These are phyloP conservation scores for Paracyclopina nana DNA, from an alignment of 1,140 invertebrate genomes.

Conservation along the genomic window DNA sequence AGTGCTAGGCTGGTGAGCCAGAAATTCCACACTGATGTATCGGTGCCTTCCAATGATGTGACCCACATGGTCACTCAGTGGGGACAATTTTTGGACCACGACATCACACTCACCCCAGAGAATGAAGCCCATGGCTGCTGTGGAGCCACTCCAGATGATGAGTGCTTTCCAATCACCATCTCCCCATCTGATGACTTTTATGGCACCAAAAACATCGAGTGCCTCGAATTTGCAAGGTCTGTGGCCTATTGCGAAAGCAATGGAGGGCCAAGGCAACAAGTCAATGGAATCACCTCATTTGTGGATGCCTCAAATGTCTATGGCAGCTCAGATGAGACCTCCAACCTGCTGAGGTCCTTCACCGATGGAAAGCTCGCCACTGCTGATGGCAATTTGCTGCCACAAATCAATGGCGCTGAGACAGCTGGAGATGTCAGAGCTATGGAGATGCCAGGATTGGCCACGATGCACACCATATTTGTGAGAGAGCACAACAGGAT, in stretches of 20 bases:
- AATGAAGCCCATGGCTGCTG: conserved; percentile 8
- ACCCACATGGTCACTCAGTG: conserved; percentile 58
- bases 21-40: background rate
- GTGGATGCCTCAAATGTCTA: conserved; percentile 6
- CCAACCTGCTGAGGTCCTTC: background rate
- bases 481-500: conserved; percentile 33
- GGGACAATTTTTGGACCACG: conserved; percentile 25
- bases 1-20: conserved; percentile 5
- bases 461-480: conserved; percentile 35
- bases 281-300: conserved; percentile 3
- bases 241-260: background rate
- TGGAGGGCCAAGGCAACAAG: background rate
- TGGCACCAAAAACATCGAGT: background rate
- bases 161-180: background rate
- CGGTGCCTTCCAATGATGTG: background rate
- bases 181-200: background rate
- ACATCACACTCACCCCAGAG: conserved; percentile 20
- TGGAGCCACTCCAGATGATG: background rate
- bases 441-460: conserved; percentile 37
- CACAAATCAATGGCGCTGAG: background rate
- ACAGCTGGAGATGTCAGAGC: conserved; percentile 29
- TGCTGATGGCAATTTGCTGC: background rate
- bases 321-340: background rate
- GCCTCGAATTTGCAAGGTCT: conserved; percentile 2
- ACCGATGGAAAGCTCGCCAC: background rate